These are phyloP conservation scores for Halichoeres trimaculatus DNA, from an alignment of 2,113 vertebrate species.

Conservation along the genomic window DNA sequence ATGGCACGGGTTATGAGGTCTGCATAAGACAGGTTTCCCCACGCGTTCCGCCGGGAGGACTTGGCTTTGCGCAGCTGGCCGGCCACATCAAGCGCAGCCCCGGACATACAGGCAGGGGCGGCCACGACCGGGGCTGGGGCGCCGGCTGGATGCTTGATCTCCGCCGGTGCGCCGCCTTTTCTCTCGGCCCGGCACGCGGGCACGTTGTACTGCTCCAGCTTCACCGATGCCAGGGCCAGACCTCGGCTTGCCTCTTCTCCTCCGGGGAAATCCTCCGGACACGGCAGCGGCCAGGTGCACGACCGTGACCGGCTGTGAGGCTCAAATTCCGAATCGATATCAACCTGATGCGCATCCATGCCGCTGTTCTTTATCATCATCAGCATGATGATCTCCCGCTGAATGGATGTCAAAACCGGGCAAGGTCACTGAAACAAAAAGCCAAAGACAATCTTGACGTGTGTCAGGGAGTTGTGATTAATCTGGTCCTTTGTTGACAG, in stretches of 20 bases:
- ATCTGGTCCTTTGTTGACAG: conserved; percentile 24
- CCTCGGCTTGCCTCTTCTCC: conserved; percentile 81
- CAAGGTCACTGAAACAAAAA: conserved; percentile 76
- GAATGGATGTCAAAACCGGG: conserved; percentile 49
- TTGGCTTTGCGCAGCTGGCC: conserved; percentile 95
- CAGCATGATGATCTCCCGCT: conserved; percentile 76
- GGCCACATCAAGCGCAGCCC: conserved; percentile 88
- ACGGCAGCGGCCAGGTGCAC: conserved; percentile 95
- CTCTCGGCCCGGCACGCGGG: conserved; percentile 84
- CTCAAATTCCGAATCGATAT: conserved; percentile 94
- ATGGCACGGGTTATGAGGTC: conserved; percentile 98
- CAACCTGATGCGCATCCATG: conserved; percentile 93
- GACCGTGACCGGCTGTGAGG: conserved; percentile 91
- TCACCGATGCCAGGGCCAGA: conserved; percentile 77
- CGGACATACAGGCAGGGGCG: conserved; percentile 84
- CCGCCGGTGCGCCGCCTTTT: conserved; percentile 87
- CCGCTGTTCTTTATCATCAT: conserved; percentile 89
- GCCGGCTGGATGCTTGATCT: conserved; percentile 85
- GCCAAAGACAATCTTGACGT: conserved; percentile 45
- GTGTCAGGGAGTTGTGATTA: conserved; percentile 40
- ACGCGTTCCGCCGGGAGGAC: conserved; percentile 95
- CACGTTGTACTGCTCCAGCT: conserved; percentile 80
- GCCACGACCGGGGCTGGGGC: conserved; percentile 78
- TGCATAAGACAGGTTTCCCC: conserved; percentile 98
- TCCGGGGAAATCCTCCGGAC: conserved; percentile 87